Percentiles rank a stretch among this genome's conserved stretches.
These are phyloP conservation scores for Proales similis DNA, from an alignment of 1,140 invertebrate genomes.

Conservation along the genomic window DNA sequence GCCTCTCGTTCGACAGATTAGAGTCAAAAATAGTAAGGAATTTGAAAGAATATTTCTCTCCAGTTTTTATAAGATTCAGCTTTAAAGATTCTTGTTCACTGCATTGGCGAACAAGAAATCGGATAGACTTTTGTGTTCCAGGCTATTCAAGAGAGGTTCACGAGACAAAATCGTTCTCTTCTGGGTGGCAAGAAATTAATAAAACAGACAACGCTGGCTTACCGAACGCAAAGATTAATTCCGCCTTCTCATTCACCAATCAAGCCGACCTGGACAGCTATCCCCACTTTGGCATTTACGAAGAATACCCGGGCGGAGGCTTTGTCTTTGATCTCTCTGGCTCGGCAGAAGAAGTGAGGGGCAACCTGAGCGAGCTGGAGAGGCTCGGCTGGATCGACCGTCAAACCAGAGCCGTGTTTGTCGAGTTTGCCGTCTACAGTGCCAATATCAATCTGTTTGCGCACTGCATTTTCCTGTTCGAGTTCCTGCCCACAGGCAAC, in stretches of 20 bases:
- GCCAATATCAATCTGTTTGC: slow-evolving; percentile 65
- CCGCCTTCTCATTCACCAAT: slow-evolving; percentile 29
- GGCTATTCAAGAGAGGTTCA: no score
- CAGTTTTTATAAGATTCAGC: no score
- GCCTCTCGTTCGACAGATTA: no score
- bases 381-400: slow-evolving; percentile 60
- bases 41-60: no score
- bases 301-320: slow-evolving; percentile 57
- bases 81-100: no score
- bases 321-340: slow-evolving; percentile 56
- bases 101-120: no score
- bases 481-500: slow-evolving; percentile 65
- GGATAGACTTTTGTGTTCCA: no score
- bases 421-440: slow-evolving; percentile 69
- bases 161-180: no score
- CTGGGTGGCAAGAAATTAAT: no score
- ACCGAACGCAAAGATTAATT: no score
- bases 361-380: slow-evolving; percentile 46
- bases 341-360: slow-evolving; percentile 44
- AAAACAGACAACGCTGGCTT: no score
- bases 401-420: slow-evolving; percentile 63
- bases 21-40: no score
- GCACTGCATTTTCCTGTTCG: slow-evolving; percentile 57
- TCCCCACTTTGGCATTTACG: slow-evolving; percentile 53
- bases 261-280: slow-evolving; percentile 51